A percentile compares a stretch with the other conserved stretches of the same genome.
Evolutionary conservation across 2,113 vertebrate species (phyloP).

Genomic region (Nansenia antarctica): DNA sequence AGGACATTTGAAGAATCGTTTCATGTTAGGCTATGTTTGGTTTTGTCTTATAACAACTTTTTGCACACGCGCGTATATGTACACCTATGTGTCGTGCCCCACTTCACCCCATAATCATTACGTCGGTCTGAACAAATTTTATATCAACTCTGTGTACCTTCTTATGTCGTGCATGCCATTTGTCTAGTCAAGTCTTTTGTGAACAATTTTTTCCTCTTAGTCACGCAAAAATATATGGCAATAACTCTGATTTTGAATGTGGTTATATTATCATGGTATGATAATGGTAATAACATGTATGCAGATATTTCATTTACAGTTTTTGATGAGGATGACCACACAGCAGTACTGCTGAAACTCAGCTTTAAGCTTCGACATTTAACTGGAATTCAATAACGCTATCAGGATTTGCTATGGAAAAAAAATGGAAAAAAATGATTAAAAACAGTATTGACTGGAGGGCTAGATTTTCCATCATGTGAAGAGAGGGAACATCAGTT

Average conservation of each 20-base stretch:
- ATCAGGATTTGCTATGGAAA: constrained; percentile 37
- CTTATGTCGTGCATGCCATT: constrained; percentile 69
- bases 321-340: constrained; percentile 42
- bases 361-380: constrained; percentile 67
- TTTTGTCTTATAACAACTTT: constrained; percentile 55
- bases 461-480: neutral
- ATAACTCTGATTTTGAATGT: constrained; percentile 74
- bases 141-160: constrained; percentile 41
- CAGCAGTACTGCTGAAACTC: constrained; percentile 33
- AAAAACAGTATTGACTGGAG: neutral
- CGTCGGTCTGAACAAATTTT: constrained; percentile 56
- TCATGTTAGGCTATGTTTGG: constrained; percentile 53
- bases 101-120: constrained; percentile 8
- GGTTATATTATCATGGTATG: constrained; percentile 56
- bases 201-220: constrained; percentile 46
- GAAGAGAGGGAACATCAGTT: neutral
- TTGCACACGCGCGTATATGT: constrained; percentile 55
- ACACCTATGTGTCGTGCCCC: constrained; percentile 41
- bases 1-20: constrained; percentile 60
- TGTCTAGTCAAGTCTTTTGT: constrained; percentile 63
- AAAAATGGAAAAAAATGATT: neutral
- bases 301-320: constrained; percentile 55
- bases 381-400: constrained; percentile 49
- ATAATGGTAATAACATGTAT: constrained; percentile 43
- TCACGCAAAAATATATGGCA: constrained; percentile 72